Evolutionary conservation across 2,113 vertebrate species (phyloP), one percentile per base, ranked within the genome.

Genomic region (Psettodes erumei): DNA sequence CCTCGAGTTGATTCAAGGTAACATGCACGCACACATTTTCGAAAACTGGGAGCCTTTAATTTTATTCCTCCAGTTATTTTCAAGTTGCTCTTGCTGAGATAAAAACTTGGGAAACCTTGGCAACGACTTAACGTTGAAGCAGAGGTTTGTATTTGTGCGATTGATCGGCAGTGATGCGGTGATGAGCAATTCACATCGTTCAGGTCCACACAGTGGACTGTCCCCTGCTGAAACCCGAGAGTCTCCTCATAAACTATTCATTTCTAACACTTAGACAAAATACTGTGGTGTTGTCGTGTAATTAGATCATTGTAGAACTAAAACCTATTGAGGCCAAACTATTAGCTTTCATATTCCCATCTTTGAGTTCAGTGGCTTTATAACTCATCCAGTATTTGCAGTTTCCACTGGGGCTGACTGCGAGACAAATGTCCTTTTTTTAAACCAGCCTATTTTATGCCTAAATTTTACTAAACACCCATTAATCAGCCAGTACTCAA

Each of bases 241-340:
- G 16, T 15, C 53, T 35, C 30, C 43, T 72, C 51, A 82, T 86
- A 43, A 86, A 86, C n/a, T 82, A 80, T 86, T 86, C 8, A 84
- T 75, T 58, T 62, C 74, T 68, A 71, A 77, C 62, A 67, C 55
- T 77, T 64, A 63, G 71, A 60, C 67, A 71, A 63, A 69, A 73
- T 58, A 69, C 47, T 62, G 19, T 21, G 45, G 19, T 18, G 30
- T 42, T 60, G 70, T 30, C 15, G 3, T 65, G 32, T 69, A 66
- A 54, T 63, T 40, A 56, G 51, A 63, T 40, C 13, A 53, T 12
- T 38, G 42, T 32, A 38, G 38, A 75, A 63, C 28, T 58, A 60
- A 75, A 77, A 64, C 28, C 35, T 51, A 56, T 2, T 51, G 12
- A 61, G n/a, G 32, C 21, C 56, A 76, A 45, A 56, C 6, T 61